Percentiles rank a stretch among this genome's conserved stretches.
Conservation (phyloP, 2,113 vertebrate genomes). For the Galeopterus variegatus region DNA sequence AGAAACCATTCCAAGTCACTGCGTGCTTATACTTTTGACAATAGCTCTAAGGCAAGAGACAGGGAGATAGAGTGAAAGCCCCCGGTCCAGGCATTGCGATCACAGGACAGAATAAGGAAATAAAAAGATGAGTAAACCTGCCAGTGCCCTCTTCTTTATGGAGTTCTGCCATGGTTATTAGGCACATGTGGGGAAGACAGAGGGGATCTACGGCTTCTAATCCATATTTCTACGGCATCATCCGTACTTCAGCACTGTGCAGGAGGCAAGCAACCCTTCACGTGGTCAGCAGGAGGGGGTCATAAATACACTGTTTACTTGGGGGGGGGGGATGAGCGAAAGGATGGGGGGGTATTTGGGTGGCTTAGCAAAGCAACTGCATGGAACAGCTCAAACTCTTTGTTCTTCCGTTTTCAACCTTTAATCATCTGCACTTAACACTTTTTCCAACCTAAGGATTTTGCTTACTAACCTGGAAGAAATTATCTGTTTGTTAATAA, state of each 20-base stretch:
- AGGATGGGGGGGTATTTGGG: slow-evolving; percentile 70
- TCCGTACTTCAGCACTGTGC: slow-evolving; percentile 79
- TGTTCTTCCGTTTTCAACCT: not conserved
- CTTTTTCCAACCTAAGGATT: slow-evolving; percentile 69
- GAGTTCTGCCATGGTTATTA: slow-evolving; percentile 81
- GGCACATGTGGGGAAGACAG: slow-evolving; percentile 79
- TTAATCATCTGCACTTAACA: slow-evolving; percentile 39
- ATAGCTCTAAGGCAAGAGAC: slow-evolving; percentile 61
- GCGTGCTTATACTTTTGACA: slow-evolving; percentile 76
- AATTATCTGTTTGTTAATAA: slow-evolving; percentile 73
- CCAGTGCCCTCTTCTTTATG: slow-evolving; percentile 83
- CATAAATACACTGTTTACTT: slow-evolving; percentile 82
- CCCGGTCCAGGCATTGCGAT: not conserved
- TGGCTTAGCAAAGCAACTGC: slow-evolving; percentile 52
- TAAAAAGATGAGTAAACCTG: slow-evolving; percentile 86
- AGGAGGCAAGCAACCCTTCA: slow-evolving; percentile 83
- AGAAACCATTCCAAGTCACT: slow-evolving; percentile 71
- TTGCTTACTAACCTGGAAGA: slow-evolving; percentile 76
- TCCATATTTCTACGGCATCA: slow-evolving; percentile 5
- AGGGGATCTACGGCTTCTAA: slow-evolving; percentile 82
- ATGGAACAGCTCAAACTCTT: not conserved
- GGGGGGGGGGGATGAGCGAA: slow-evolving; percentile 72
- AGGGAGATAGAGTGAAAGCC: slow-evolving; percentile 64
- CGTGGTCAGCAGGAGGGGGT: slow-evolving; percentile 75
- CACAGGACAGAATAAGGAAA: slow-evolving; percentile 81